phyloP scores from a whole-genome alignment of 2,797 vertebrate species.

The Cottoperca gobio region DNA sequence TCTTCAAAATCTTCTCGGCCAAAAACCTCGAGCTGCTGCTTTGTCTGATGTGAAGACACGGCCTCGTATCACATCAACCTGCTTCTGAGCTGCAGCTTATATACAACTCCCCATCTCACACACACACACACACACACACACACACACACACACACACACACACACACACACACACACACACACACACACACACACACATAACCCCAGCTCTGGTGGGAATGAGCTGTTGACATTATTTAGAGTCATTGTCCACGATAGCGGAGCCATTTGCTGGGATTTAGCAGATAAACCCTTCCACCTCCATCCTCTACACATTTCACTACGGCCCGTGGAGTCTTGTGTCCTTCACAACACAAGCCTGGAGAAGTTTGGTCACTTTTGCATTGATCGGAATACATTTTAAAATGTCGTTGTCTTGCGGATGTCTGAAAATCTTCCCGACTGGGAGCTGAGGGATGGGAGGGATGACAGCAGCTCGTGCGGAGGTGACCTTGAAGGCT shows the following conservation, averaged over 20 bases:
- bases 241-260: conserved; percentile 91
- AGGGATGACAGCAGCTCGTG: background rate
- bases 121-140: conserved; percentile 18
- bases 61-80: conserved; percentile 65
- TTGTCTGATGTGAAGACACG: conserved; percentile 13
- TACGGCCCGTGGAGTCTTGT: conserved; percentile 61
- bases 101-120: conserved; percentile 75
- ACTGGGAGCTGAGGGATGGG: background rate
- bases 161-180: conserved; percentile 27
- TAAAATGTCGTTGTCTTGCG: background rate
- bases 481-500: conserved; percentile 41
- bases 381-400: background rate
- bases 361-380: background rate
- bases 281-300: conserved; percentile 90
- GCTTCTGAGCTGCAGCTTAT: conserved; percentile 85
- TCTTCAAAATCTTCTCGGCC: background rate
- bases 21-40: background rate
- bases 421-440: background rate
- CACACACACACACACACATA: conserved; percentile 15
- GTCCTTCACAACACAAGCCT: background rate
- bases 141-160: conserved; percentile 42
- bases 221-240: conserved; percentile 96
- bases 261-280: conserved; percentile 90
- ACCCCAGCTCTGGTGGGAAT: conserved; percentile 84
- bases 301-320: conserved; percentile 85